Percentiles rank a stretch among this genome's conserved stretches.
Evolutionary conservation across 2,888 invertebrate genomes (phyloP).

Genomic region (Hypolimnas misippus): DNA sequence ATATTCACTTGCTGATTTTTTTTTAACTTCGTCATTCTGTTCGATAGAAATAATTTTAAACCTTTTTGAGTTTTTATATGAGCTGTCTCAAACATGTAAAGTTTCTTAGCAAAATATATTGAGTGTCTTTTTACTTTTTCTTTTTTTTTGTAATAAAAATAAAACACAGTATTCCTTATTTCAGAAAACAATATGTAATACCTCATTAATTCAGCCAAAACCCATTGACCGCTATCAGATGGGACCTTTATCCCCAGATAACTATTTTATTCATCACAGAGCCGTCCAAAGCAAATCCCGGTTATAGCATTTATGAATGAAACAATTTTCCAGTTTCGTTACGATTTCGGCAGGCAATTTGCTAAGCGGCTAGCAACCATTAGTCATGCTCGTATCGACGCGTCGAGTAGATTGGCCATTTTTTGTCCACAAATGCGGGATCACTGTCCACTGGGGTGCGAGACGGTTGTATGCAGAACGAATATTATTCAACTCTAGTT

Average conservation of each 20-base stretch:
- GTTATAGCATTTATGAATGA: constrained; percentile 77
- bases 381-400: constrained; percentile 78
- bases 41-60: no score
- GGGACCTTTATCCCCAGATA: constrained; percentile 61
- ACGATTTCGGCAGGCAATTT: constrained; percentile 77
- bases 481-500: constrained; percentile 15
- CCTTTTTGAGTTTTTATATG: no score
- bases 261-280: constrained; percentile 74
- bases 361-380: constrained; percentile 71
- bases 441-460: constrained; percentile 62
- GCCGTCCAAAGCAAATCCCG: constrained; percentile 68
- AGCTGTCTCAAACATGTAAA: no score
- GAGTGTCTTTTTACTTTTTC: no score
- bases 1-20: constrained; percentile 42
- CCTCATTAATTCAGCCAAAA: constrained; percentile 37
- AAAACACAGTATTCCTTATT: not conserved
- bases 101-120: no score
- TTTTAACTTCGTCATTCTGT: not conserved
- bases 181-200: not conserved
- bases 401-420: constrained; percentile 73
- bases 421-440: constrained; percentile 65
- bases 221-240: constrained; percentile 51
- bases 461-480: constrained; percentile 34
- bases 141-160: no score
- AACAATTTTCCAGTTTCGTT: constrained; percentile 81